A percentile compares a stretch with the other conserved stretches of the same genome.
Evolutionary conservation across 2,888 invertebrate species (phyloP).

Genomic region (Stenurella melanura): DNA sequence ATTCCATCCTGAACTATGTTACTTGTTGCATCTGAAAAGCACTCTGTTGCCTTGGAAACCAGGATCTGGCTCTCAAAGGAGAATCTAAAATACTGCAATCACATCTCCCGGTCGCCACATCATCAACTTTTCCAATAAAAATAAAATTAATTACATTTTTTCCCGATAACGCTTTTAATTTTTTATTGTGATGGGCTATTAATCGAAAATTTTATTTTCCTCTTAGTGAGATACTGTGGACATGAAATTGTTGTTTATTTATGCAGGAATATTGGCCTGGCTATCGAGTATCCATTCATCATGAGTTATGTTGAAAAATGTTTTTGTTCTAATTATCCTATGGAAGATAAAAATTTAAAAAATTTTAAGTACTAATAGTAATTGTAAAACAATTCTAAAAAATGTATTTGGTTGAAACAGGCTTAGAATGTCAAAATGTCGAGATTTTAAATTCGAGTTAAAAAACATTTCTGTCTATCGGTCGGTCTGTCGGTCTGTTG

Average conservation of each 20-base stretch:
- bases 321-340: too few species aligned
- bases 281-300: too few species aligned
- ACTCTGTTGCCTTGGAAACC: conserved; percentile 63
- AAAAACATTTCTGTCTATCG: too few species aligned
- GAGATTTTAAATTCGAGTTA: too few species aligned
- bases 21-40: conserved; percentile 64
- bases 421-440: too few species aligned
- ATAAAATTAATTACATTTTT: conserved; percentile 48
- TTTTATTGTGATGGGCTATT: conserved; percentile 40
- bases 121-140: conserved; percentile 28
- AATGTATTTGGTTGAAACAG: too few species aligned
- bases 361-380: too few species aligned
- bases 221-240: neutral
- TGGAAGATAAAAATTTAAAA: too few species aligned
- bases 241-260: neutral
- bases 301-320: too few species aligned
- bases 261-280: neutral
- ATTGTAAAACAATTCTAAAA: too few species aligned
- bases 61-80: conserved; percentile 46
- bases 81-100: conserved; percentile 34
- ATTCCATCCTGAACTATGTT: conserved; percentile 48
- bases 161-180: conserved; percentile 36
- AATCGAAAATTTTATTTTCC: conserved; percentile 10
- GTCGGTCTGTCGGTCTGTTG: too few species aligned
- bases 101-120: conserved; percentile 16